These are phyloP conservation scores for Notolabrus celidotus DNA, from an alignment of 2,797 vertebrate species.

Conservation along the genomic window DNA sequence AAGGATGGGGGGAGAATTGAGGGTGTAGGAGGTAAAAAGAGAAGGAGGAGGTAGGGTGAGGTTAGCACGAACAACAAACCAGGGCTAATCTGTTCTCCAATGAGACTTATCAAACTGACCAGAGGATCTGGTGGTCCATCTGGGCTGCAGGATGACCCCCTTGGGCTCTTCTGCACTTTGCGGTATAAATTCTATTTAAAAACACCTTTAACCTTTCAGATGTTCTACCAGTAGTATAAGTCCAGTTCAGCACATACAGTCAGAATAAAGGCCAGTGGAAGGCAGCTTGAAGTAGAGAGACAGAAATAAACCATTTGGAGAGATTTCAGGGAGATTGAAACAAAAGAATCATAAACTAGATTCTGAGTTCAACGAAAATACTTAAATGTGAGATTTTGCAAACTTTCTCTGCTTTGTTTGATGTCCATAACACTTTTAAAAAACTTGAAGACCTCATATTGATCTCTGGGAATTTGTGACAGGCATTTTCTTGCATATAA, in stretches of 20 bases:
- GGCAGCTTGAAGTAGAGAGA: background rate
- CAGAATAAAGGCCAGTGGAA: too few species aligned
- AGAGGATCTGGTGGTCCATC: constrained; percentile 69
- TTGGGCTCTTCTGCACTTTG: constrained; percentile 16
- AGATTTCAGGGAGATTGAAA: background rate
- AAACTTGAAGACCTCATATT: too few species aligned
- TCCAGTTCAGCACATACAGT: background rate
- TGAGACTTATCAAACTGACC: constrained; percentile 74
- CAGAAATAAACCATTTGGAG: background rate
- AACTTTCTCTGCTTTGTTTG: too few species aligned
- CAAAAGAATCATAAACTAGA: background rate
- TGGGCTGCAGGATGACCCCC: constrained; percentile 56
- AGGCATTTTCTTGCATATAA: too few species aligned
- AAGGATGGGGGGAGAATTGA: constrained; percentile 66
- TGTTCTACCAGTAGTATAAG: constrained; percentile 3
- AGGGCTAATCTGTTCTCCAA: constrained; percentile 78
- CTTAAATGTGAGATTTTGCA: too few species aligned
- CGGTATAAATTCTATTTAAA: constrained; percentile 28
- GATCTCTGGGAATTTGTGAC: background rate
- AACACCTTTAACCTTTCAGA: too few species aligned
- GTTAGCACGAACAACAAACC: constrained; percentile 68
- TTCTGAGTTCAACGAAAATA: too few species aligned
- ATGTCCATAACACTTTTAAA: too few species aligned
- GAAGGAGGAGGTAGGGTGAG: constrained; percentile 45
- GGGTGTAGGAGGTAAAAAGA: constrained; percentile 47